These are phyloP conservation scores for Streptopelia turtur DNA, from an alignment of 2,797 vertebrate species.

Conservation along the genomic window DNA sequence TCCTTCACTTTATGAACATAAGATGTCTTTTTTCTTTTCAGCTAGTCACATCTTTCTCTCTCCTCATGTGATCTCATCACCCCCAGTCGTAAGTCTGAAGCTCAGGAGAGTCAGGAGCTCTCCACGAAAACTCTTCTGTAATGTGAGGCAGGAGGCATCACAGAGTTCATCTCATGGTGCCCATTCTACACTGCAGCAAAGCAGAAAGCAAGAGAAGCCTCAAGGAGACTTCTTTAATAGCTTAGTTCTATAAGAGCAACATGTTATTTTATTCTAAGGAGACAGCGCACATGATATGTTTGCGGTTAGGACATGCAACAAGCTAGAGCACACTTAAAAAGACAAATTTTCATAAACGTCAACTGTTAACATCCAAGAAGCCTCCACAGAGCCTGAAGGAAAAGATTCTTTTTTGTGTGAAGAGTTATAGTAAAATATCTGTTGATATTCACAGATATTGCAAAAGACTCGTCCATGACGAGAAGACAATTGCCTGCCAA, in stretches of 20 bases:
- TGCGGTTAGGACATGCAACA: neutral
- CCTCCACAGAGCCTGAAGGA: neutral
- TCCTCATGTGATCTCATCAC: neutral
- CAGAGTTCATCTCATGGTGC: neutral
- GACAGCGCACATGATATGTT: neutral
- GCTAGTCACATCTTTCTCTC: neutral
- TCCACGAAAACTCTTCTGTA: neutral
- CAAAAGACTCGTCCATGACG: conserved; percentile 34
- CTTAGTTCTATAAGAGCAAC: neutral
- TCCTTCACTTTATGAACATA: neutral
- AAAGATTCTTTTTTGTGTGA: neutral
- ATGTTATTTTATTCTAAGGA: neutral
- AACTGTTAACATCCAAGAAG: neutral
- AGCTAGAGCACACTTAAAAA: neutral
- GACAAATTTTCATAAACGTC: neutral
- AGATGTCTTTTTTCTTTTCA: neutral
- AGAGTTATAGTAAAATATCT: neutral
- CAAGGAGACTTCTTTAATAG: neutral
- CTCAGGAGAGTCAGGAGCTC: neutral
- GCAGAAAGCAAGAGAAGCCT: neutral
- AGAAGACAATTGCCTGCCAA: conserved; percentile 20
- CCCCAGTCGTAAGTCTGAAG: neutral
- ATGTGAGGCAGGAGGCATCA: neutral
- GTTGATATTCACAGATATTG: conserved; percentile 34
- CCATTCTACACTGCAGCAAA: neutral